phyloP scores from a whole-genome alignment of 2,113 vertebrate species.

The Semnornis frantzii region DNA sequence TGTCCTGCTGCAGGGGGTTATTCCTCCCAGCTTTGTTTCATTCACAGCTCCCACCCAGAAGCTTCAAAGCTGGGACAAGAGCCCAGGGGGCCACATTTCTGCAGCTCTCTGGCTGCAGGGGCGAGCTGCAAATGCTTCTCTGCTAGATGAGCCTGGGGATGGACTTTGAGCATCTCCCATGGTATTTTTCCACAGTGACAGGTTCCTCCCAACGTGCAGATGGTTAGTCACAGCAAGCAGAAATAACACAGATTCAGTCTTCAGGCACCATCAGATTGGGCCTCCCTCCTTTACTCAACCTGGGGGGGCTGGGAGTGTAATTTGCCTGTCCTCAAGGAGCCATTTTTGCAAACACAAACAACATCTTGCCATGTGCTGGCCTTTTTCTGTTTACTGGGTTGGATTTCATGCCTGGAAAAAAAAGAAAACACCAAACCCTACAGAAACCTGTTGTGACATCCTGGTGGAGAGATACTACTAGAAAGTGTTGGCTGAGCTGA shows the following conservation, averaged over 20 bases:
- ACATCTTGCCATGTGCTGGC: slow-evolving; percentile 20
- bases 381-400: slow-evolving; percentile 12
- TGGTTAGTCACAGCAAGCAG: neutral
- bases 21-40: too few relatives aligned
- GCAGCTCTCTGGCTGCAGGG: neutral
- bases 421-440: too few relatives aligned
- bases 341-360: slow-evolving; percentile 4
- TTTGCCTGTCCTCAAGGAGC: neutral
- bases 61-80: accelerated
- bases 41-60: neutral
- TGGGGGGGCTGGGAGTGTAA: neutral
- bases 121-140: accelerated
- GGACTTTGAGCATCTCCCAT: neutral
- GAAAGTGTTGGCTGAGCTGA: neutral
- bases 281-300: neutral
- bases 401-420: neutral
- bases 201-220: neutral
- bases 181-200: neutral
- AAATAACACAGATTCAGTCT: neutral
- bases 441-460: neutral
- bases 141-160: neutral
- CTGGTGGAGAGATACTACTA: neutral
- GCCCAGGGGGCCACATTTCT: neutral
- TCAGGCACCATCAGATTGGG: neutral
- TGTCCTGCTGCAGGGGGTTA: too few relatives aligned